These are phyloP conservation scores for Stegodyphus dumicola DNA, from an alignment of 1,140 invertebrate species.

Conservation along the genomic window DNA sequence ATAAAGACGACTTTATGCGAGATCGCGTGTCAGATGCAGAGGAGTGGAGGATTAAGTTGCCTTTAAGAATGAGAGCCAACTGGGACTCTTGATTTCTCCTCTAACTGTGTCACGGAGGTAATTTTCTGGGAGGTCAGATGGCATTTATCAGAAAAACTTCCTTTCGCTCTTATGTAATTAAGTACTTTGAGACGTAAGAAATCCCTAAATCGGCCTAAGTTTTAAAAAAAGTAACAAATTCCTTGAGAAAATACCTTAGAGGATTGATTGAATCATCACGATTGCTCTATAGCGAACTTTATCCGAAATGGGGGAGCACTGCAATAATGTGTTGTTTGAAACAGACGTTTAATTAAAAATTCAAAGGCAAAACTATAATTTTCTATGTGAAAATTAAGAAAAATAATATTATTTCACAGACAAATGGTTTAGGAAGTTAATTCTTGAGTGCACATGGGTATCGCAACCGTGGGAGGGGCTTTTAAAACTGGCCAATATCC, in stretches of 20 bases:
- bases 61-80: background rate
- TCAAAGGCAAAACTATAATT: too few species aligned
- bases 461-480: too few species aligned
- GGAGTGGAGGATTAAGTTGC: conserved; percentile 22
- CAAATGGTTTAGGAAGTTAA: too few species aligned
- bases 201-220: conserved; percentile 2
- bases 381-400: too few species aligned
- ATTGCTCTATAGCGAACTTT: too few species aligned
- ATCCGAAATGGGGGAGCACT: too few species aligned
- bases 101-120: conserved; percentile 24
- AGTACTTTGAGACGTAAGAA: conserved; percentile 2
- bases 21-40: conserved; percentile 24
- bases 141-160: conserved; percentile 30
- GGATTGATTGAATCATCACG: too few species aligned
- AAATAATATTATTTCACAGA: too few species aligned
- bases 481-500: too few species aligned
- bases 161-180: conserved; percentile 33
- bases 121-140: conserved; percentile 40
- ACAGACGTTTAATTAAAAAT: too few species aligned
- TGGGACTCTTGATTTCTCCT: background rate
- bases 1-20: conserved; percentile 1
- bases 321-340: too few species aligned
- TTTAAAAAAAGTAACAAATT: background rate
- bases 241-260: background rate
- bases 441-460: too few species aligned